Conservation (phyloP, 2,113 vertebrate species). For the Rhadina sibilatrix region DNA sequence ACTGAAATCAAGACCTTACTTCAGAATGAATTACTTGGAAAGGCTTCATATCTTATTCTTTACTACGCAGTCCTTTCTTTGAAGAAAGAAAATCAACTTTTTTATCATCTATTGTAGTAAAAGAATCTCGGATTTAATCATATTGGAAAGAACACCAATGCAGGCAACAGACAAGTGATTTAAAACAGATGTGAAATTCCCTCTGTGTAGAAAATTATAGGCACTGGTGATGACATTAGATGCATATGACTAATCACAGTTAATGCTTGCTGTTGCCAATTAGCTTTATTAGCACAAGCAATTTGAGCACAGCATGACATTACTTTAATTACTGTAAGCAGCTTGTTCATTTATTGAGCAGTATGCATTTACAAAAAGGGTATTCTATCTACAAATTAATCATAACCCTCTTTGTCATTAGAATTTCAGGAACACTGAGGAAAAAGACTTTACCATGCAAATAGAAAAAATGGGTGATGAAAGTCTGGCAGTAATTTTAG, state of each 20-base stretch:
- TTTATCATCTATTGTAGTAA: not conserved
- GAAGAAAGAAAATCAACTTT: not conserved
- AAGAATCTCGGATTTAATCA: conserved; percentile 2
- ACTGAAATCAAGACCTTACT: not conserved
- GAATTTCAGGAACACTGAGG: not conserved
- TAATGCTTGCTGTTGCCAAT: conserved; percentile 69
- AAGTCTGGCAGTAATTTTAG: conserved; percentile 43
- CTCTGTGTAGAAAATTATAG: conserved; percentile 38
- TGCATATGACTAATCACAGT: conserved; percentile 66
- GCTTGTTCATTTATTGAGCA: conserved; percentile 59
- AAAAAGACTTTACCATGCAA: not conserved
- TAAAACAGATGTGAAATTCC: conserved; percentile 52
- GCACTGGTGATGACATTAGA: conserved; percentile 65
- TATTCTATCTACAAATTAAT: conserved; percentile 57
- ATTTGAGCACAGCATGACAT: conserved; percentile 64
- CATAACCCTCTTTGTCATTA: conserved; percentile 32
- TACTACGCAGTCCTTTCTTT: not conserved
- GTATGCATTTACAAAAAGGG: conserved; percentile 47
- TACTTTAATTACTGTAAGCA: conserved; percentile 67
- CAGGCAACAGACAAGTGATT: conserved; percentile 28
- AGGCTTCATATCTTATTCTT: not conserved
- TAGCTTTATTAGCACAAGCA: conserved; percentile 71
- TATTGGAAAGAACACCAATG: not conserved
- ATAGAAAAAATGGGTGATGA: conserved; percentile 26
- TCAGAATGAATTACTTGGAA: not conserved